These are phyloP conservation scores for Dysidea cf. avara DNA, from an alignment of 37 sponge, comb jelly and placozoan species.

Conservation along the genomic window DNA sequence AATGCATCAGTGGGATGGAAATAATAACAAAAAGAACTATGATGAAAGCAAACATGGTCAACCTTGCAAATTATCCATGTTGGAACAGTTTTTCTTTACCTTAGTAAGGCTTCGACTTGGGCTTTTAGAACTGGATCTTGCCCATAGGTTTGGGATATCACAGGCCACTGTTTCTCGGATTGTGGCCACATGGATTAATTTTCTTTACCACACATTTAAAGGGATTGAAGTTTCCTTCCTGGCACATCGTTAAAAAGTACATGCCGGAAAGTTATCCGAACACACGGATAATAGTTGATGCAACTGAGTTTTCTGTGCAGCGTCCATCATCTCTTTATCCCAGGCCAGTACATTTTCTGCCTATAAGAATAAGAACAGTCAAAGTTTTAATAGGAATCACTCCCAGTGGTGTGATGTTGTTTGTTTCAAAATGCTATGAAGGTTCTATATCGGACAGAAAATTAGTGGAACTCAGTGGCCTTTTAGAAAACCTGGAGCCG, in stretches of 20 bases:
- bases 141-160: slow-evolving; percentile 8
- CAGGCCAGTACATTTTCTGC: slow-evolving; percentile 45
- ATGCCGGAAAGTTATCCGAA: slow-evolving; percentile 35
- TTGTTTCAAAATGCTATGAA: slow-evolving; percentile 4
- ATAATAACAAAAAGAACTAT: no score
- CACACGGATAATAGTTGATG: slow-evolving; percentile 29
- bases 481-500: not conserved
- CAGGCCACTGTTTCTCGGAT: slow-evolving; percentile 4
- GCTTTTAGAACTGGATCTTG: not conserved
- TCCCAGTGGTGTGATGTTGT: slow-evolving; percentile 9
- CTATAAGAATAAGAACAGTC: slow-evolving; percentile 43
- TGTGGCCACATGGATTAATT: slow-evolving; percentile 13
- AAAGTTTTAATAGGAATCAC: slow-evolving; percentile 19
- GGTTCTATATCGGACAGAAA: slow-evolving; percentile 15
- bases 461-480: slow-evolving; percentile 14
- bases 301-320: slow-evolving; percentile 16
- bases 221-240: not conserved
- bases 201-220: slow-evolving; percentile 10
- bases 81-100: slow-evolving; percentile 19
- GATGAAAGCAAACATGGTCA: no score
- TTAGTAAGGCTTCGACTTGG: slow-evolving; percentile 20
- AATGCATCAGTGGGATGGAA: no score
- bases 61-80: not conserved
- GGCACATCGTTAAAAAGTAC: slow-evolving; percentile 7
- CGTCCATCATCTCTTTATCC: slow-evolving; percentile 2